Conservation (phyloP, 2,113 vertebrate genomes). For the Pomatorhinus ruficollis region DNA sequence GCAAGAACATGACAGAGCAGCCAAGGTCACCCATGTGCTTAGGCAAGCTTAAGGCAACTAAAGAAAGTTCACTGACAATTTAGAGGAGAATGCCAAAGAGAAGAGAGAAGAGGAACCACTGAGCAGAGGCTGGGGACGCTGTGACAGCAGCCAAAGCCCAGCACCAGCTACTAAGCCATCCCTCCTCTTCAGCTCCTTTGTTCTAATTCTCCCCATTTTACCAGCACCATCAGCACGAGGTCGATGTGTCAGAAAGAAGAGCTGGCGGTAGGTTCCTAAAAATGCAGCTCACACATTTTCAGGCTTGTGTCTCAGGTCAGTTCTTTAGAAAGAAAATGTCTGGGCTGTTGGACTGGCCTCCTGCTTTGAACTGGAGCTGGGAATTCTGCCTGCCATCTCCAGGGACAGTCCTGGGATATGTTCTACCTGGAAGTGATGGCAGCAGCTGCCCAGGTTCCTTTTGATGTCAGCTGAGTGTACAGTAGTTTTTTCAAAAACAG, state of each 20-base stretch:
- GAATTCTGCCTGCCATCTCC: background rate
- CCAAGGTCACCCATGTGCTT: background rate
- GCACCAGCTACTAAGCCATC: background rate
- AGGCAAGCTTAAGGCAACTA: slow-evolving; percentile 51
- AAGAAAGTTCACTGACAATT: background rate
- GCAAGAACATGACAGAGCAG: background rate
- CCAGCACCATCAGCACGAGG: slow-evolving; percentile 34
- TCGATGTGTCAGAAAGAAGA: background rate
- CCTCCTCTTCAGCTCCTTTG: slow-evolving; percentile 4
- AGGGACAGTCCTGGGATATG: background rate
- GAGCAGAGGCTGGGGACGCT: background rate
- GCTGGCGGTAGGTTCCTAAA: background rate
- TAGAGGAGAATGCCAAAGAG: background rate
- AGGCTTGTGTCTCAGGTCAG: background rate
- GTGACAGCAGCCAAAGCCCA: background rate
- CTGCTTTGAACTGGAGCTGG: background rate
- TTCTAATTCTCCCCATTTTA: slow-evolving; percentile 8
- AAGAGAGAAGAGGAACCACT: background rate
- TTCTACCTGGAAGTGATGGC: background rate
- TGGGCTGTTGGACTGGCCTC: background rate
- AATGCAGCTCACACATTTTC: background rate
- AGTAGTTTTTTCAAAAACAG: background rate
- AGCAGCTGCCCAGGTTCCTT: background rate
- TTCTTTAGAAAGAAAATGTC: background rate
- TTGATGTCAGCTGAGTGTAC: background rate